phyloP scores from a whole-genome alignment of 92 coral and sea anemone genomes.

The Phenganax subtilis region DNA sequence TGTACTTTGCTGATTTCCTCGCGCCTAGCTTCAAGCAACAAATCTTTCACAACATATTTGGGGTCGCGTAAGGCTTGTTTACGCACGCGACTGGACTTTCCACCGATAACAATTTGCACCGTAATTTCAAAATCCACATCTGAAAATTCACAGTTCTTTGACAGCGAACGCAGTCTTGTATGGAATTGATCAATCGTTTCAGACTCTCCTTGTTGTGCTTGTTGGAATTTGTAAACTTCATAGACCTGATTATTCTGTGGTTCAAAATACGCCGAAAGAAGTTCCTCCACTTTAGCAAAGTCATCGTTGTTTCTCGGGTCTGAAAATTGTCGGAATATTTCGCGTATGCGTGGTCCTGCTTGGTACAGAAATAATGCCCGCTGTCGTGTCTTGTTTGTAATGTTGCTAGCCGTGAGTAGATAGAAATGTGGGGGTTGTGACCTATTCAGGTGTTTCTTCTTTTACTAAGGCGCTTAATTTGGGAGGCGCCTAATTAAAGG shows the following conservation, averaged over 20 bases:
- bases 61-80: conserved; percentile 52
- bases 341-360: conserved; percentile 11
- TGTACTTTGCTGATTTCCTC: conserved; percentile 47
- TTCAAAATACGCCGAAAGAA: conserved; percentile 25
- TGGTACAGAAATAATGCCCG: conserved; percentile 11
- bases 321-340: conserved; percentile 7
- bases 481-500: too few relatives aligned
- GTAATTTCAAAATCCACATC: conserved; percentile 34
- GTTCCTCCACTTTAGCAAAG: conserved; percentile 13
- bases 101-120: conserved; percentile 36
- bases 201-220: conserved; percentile 17
- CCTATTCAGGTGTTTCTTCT: too few relatives aligned
- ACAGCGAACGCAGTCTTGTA: conserved; percentile 20
- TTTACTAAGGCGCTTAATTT: too few relatives aligned
- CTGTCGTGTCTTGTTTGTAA: conserved; percentile 15
- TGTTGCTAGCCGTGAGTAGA: not conserved
- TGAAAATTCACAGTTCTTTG: conserved; percentile 27
- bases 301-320: conserved; percentile 1
- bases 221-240: conserved; percentile 38
- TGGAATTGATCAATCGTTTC: conserved; percentile 36
- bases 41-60: conserved; percentile 21
- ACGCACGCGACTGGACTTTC: conserved; percentile 44
- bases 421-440: too few relatives aligned
- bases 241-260: conserved; percentile 24
- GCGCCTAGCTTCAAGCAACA: conserved; percentile 43